Percentiles rank a stretch among this genome's conserved stretches.
These are phyloP conservation scores for Aporophyla nigra DNA, from an alignment of 2,888 invertebrate genomes.

Conservation along the genomic window DNA sequence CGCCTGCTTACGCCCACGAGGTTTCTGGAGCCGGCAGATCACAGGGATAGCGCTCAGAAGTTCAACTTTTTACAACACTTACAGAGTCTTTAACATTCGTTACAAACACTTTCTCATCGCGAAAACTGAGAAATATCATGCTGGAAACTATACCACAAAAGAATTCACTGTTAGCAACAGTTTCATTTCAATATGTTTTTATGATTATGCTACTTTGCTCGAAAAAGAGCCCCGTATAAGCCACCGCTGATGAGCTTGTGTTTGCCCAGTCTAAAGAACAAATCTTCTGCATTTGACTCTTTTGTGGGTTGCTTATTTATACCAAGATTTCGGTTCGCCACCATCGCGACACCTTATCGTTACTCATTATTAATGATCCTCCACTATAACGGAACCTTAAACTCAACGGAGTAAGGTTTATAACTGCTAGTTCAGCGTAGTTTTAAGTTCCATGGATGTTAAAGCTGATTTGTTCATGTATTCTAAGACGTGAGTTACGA, in stretches of 20 bases:
- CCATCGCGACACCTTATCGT: slow-evolving; percentile 58
- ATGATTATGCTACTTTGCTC: not conserved
- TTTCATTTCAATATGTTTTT: not conserved
- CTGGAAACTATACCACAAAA: not conserved
- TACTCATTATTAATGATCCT: slow-evolving; percentile 64
- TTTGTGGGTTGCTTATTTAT: slow-evolving; percentile 42
- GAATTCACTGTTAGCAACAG: not conserved
- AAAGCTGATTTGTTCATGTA: slow-evolving; percentile 47
- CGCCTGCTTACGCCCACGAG: slow-evolving; percentile 67
- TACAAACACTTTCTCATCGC: not conserved
- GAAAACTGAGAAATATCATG: not conserved
- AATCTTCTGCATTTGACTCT: slow-evolving; percentile 29
- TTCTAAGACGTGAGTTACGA: slow-evolving; percentile 49
- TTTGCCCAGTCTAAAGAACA: not conserved
- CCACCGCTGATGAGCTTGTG: not conserved
- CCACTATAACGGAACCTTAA: slow-evolving; percentile 26
- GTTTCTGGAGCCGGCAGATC: slow-evolving; percentile 42
- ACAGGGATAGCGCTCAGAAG: slow-evolving; percentile 22
- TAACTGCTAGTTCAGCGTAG: slow-evolving; percentile 9
- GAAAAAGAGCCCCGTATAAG: not conserved
- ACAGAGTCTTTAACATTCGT: not conserved
- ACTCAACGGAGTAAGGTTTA: slow-evolving; percentile 36
- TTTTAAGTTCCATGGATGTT: slow-evolving; percentile 28
- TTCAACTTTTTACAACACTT: not conserved
- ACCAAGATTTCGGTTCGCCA: slow-evolving; percentile 58